Evolutionary conservation across 1,140 invertebrate genomes (phyloP), one percentile per base, ranked within the genome.

Genomic region (Amyelois transitella): DNA sequence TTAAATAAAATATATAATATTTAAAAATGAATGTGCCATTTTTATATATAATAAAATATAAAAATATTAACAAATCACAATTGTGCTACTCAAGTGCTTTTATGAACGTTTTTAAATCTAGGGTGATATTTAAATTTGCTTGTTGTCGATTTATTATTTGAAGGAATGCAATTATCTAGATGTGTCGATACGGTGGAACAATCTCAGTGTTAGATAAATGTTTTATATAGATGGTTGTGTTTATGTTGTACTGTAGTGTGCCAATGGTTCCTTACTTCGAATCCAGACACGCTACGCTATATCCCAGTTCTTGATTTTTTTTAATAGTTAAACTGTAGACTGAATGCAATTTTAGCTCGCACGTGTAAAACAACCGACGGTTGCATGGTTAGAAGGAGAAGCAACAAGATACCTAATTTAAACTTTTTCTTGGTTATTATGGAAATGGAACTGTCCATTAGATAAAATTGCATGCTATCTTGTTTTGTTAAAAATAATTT

Each of bases 61-160:
- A 59, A 66, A 50, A 61, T 72, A 70, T 59, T 14, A 38, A 38
- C 32, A 38, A 38, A 38, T 64, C 66, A 77, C 62, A 64, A 66
- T 66, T 74, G 72, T 78, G 78, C 82, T 79, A 81, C 60, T 72
- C 68, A 79, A 86, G 81, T 86, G 81, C 84, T 87, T 85, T 80
- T 78, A 71, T 70, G 74, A 72, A 76, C 61, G 68, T 74, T 69
- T 66, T 64, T 66, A 65, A n/a, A 75, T 65, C 45, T 69, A 62
- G 62, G 64, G 61, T 67, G 75, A 85, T 85, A 84, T 73, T 85
- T 85, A 81, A 87, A 87, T 87, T 87, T 87, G 84, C 84, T 87
- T 87, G 79, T 73, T 77, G 64, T 76, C 74, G 63, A 47, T 79
- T 72, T 74, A 38, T 75, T 58, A 21, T 65, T 61, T 66, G 43